Base-by-base conservation (phyloP, 2,113 vertebrate species). In the Laterallus jamaicensis region DNA sequence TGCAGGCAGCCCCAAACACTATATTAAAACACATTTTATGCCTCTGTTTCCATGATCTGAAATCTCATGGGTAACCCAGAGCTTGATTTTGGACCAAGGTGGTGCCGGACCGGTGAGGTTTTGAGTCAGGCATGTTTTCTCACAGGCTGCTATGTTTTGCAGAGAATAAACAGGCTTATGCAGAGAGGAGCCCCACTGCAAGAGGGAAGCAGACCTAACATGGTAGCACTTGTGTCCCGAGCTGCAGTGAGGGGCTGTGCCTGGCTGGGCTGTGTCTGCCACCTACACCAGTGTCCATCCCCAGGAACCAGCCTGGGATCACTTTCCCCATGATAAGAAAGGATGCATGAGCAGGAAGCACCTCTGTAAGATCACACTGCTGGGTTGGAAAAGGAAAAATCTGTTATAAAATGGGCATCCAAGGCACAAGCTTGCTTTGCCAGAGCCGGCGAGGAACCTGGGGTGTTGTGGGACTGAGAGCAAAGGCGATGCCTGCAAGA, bases 21-120 rank as follows among this genome's bases (percentile, higher is more conserved):
- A 1, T 5, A 19, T 2, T 10, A 2, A 7, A 58, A 44, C 14
- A 18, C 22, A 9, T 37, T 49, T 54, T n/a, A 31, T 54, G 44
- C 44, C 29, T 66, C 39, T 1, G 0, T 74, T 70, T 62, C 10
- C 70, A 35, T 12, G 10, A 75, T 37, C 52, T 47, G 32, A 21
- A 67, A 2, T 3, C 13, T 52, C 0, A 0, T 35, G 35, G 15
- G 55, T 28, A 63, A 39, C 37, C 50, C 56, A 60, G 71, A 47
- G 54, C 21, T n/a, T 1, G 5, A 0, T 77, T 66, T 26, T 39
- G 32, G 58, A 50, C 55, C 6, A 37, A 80, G 56, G 24, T 60
- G n/a, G 20, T 29, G 15, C 15, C 3, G 21, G 24, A 15, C 19
- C 0, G 4, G 15, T 1, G 4, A 39, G 1, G 0, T 69, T 92